Evolutionary conservation across 2,888 invertebrate species (phyloP).

Genomic region (Didymodactylos carnosus): DNA sequence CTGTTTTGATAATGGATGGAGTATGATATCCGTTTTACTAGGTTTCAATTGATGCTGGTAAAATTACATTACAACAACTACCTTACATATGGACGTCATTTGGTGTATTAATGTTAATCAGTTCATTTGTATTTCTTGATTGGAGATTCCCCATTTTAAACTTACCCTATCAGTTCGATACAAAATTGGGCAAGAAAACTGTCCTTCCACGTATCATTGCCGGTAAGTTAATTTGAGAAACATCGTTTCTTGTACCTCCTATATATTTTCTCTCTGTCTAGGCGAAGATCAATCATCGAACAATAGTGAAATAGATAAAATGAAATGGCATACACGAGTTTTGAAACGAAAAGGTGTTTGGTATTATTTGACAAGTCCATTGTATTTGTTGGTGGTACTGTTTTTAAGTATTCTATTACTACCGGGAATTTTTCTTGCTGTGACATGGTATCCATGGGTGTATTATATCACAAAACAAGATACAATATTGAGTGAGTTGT

Average conservation of each 20-base stretch:
- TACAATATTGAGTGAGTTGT: neutral
- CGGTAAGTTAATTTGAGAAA: neutral
- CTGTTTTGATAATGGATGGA: neutral
- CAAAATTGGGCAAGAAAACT: neutral
- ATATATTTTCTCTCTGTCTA: neutral
- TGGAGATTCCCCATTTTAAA: neutral
- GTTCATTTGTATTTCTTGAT: neutral
- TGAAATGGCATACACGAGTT: neutral
- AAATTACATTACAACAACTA: neutral
- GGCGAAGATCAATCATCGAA: neutral
- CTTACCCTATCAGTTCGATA: neutral
- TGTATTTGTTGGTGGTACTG: neutral
- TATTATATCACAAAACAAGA: neutral
- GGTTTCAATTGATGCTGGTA: neutral
- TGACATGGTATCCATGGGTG: neutral
- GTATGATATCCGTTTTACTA: neutral
- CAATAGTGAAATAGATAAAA: neutral
- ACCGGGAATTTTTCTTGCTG: neutral
- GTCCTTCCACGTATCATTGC: neutral
- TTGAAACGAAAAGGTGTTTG: neutral
- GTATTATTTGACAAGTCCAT: neutral
- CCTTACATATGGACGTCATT: neutral
- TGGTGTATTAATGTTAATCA: neutral
- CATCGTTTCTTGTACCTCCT: neutral
- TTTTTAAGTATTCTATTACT: neutral